phyloP scores from a whole-genome alignment of 2,888 invertebrate species.

The Antitype chi region DNA sequence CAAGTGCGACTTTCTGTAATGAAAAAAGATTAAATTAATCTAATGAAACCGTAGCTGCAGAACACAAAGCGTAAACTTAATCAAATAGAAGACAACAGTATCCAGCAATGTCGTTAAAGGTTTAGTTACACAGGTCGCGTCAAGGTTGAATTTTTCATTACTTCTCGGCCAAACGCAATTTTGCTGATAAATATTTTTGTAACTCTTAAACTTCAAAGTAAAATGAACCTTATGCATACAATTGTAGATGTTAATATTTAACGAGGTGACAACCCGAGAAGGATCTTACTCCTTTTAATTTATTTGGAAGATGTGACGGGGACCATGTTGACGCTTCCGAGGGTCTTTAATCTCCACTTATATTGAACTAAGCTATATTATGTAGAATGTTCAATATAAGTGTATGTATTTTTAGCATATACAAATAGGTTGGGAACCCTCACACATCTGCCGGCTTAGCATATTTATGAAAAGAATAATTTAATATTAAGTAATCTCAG shows the following conservation, averaged over 20 bases:
- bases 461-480: conserved; percentile 38
- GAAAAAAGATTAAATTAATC: conserved; percentile 35
- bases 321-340: conserved; percentile 76
- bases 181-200: conserved; percentile 76
- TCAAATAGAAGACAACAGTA: conserved; percentile 64
- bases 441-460: conserved; percentile 8
- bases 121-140: conserved; percentile 71
- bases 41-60: conserved; percentile 20
- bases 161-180: conserved; percentile 75
- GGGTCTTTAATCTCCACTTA: conserved; percentile 78
- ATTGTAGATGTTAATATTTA: conserved; percentile 72
- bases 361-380: conserved; percentile 70
- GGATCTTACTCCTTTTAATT: conserved; percentile 76
- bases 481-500: conserved; percentile 35
- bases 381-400: conserved; percentile 31
- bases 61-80: conserved; percentile 53
- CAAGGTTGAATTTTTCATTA: conserved; percentile 78
- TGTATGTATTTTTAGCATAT: conserved; percentile 32
- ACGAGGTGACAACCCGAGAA: conserved; percentile 54
- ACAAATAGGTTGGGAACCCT: conserved; percentile 2
- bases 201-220: conserved; percentile 64
- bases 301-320: conserved; percentile 77
- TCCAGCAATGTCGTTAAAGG: conserved; percentile 70
- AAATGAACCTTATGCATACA: conserved; percentile 69
- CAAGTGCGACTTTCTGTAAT: conserved; percentile 93